Conservation (phyloP, 2,113 vertebrate species). For the Scomber colias region DNA sequence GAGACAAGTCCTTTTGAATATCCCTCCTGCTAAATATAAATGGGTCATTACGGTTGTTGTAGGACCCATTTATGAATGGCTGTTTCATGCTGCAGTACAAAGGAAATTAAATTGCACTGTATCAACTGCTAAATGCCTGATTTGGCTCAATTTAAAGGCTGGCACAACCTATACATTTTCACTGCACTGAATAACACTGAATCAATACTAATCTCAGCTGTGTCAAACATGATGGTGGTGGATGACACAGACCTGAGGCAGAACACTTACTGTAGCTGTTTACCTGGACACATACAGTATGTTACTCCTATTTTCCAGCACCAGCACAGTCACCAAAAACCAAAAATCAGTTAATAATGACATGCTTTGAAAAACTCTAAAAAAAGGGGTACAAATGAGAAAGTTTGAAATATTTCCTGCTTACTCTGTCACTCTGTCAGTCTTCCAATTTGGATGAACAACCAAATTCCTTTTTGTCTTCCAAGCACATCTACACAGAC, state of each 20-base stretch:
- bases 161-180: slow-evolving; percentile 17
- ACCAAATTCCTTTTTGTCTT: slow-evolving; percentile 13
- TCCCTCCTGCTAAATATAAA: slow-evolving; percentile 22
- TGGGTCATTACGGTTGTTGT: slow-evolving; percentile 23
- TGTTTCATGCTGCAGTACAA: slow-evolving; percentile 1
- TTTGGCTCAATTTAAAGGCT: slow-evolving; percentile 26
- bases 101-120: slow-evolving; percentile 1
- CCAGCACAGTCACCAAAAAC: background rate
- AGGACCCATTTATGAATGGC: slow-evolving; percentile 11
- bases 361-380: background rate
- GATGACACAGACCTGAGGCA: background rate
- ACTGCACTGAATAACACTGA: slow-evolving; percentile 15
- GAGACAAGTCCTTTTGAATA: background rate
- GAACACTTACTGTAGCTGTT: background rate
- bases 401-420: slow-evolving; percentile 25
- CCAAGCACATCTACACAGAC: background rate
- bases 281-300: background rate
- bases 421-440: background rate
- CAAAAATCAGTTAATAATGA: background rate
- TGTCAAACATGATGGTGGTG: background rate
- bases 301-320: slow-evolving; percentile 6
- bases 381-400: slow-evolving; percentile 14
- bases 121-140: slow-evolving; percentile 7
- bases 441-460: slow-evolving; percentile 11
- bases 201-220: slow-evolving; percentile 25